Evolutionary conservation across 2,888 invertebrate genomes (phyloP).

Genomic region (Drosophila atroscutellata): DNA sequence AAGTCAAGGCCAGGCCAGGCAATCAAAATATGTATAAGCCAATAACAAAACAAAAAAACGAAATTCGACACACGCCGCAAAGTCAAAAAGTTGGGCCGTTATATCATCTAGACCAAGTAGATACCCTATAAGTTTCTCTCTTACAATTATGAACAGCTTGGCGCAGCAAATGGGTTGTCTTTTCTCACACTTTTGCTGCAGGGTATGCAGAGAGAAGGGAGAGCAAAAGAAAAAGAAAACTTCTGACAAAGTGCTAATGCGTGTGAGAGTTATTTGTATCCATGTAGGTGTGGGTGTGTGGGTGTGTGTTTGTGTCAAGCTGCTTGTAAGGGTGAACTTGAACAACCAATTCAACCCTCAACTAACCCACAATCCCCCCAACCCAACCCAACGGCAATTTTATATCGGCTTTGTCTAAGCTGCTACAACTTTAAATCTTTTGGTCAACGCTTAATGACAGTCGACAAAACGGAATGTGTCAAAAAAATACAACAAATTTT

Average conservation of each 20-base stretch:
- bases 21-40: slow-evolving; percentile 57
- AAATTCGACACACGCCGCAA: slow-evolving; percentile 64
- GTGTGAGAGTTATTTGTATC: slow-evolving; percentile 46
- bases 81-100: not conserved
- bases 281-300: not conserved
- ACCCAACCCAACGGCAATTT: slow-evolving; percentile 8
- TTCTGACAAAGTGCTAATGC: slow-evolving; percentile 69
- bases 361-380: slow-evolving; percentile 7
- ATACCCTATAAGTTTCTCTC: slow-evolving; percentile 19
- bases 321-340: slow-evolving; percentile 1
- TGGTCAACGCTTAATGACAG: slow-evolving; percentile 41
- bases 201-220: slow-evolving; percentile 21
- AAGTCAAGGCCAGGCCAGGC: slow-evolving; percentile 72
- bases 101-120: not conserved
- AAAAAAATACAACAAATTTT: slow-evolving; percentile 1
- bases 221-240: slow-evolving; percentile 23
- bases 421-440: slow-evolving; percentile 37
- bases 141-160: not conserved
- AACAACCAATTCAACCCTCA: slow-evolving; percentile 12
- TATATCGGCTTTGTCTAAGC: slow-evolving; percentile 41
- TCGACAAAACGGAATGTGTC: slow-evolving; percentile 12
- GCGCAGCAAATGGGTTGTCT: not conserved
- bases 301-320: not conserved
- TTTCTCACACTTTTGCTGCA: not conserved
- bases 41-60: slow-evolving; percentile 35